Base-by-base conservation (phyloP, 2,797 vertebrate genomes). In the Mycteria americana region DNA sequence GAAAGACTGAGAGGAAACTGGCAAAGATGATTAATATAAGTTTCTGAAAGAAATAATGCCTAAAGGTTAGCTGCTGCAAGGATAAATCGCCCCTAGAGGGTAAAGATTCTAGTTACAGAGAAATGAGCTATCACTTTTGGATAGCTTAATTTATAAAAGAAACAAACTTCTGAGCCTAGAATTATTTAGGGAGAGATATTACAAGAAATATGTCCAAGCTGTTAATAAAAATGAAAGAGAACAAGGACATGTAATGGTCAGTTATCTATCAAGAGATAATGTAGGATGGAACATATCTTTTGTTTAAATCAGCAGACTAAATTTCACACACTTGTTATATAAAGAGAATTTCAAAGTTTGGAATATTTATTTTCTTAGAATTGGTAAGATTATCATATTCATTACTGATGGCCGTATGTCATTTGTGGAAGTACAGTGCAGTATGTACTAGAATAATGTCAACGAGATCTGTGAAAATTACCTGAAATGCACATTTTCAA, bases 111-210 rank as follows among this genome's bases (percentile, higher is more conserved):
- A 82, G 81, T 86, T 92, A 86, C 7, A 4, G 30, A 95, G 67
- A 95, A 95, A 95, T 82, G 43, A 95, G 67, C 56, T 93, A 94
- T 96, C 48, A 37, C 41, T 94, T 96, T 91, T 87, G 76, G 81
- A 88, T 89, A 88, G 81, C 63, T 93, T 94, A 93, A 97, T 96
- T 94, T 93, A 72, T 95, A 93, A 93, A 93, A 73, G 77, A 96
- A 89, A 92, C 89, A 96, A 93, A 89, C 50, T 77, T 91, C 54
- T n/a, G 33, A 75, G 50, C 30, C 51, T 80, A 57, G 37, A 89
- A 89, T 86, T 95, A 95, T 91, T 94, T 96, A 94, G 88, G 82
- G 73, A 96, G 57, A 23, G 59, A 50, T 92, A 63, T 84, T 93
- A 73, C 59, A 91, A 88, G 80, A 92, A 80, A 70, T 87, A 91